These are phyloP conservation scores for Sminthurides aquaticus DNA, from an alignment of 2,888 invertebrate species.

Conservation along the genomic window DNA sequence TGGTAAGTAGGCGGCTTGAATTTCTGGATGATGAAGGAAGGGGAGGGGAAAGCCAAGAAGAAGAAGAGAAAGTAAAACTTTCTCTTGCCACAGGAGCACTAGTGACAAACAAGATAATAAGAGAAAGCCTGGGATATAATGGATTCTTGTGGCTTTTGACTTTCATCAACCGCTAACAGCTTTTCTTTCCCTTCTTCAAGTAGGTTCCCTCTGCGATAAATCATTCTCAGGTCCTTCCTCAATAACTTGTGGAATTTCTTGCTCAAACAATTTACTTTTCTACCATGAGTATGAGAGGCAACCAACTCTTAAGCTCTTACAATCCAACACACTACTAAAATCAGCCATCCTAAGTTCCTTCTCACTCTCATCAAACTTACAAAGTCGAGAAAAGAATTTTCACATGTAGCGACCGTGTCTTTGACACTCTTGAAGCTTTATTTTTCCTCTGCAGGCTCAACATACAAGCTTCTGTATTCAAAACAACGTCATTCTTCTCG, in stretches of 20 bases:
- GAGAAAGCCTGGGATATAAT: slow-evolving; percentile 19
- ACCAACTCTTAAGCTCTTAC: not conserved
- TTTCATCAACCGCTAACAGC: not conserved
- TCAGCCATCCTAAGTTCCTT: no score
- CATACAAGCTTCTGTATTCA: no score
- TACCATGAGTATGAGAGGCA: slow-evolving; percentile 1
- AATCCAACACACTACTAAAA: not conserved
- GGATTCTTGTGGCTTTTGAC: slow-evolving; percentile 27
- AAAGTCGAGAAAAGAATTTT: no score
- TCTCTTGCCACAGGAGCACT: not conserved
- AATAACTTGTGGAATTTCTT: slow-evolving; percentile 10
- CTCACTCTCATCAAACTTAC: no score
- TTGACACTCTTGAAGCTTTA: no score
- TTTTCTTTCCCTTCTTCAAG: not conserved
- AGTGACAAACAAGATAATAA: slow-evolving; percentile 5
- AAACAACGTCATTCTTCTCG: not conserved
- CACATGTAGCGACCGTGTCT: no score
- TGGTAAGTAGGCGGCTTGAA: slow-evolving; percentile 10
- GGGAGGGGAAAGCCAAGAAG: no score
- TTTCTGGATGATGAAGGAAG: no score
- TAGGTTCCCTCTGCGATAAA: not conserved
- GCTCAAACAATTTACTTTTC: slow-evolving; percentile 26
- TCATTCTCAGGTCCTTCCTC: not conserved
- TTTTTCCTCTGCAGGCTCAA: no score
- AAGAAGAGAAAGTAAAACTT: not conserved